These are phyloP conservation scores for Perca schrenkii DNA, from an alignment of 2,113 vertebrate genomes.

Conservation along the genomic window DNA sequence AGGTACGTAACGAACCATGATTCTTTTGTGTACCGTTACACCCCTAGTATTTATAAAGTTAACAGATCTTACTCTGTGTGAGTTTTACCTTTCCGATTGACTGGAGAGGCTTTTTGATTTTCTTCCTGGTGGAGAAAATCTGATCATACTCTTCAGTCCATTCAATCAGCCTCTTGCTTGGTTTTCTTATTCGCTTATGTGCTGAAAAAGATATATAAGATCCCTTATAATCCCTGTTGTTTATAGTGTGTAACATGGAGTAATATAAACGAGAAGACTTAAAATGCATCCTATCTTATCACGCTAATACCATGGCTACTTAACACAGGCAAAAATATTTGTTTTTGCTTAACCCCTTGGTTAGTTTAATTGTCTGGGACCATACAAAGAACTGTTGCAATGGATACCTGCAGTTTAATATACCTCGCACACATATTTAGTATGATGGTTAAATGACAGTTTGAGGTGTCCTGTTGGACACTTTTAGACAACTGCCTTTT, in stretches of 20 bases:
- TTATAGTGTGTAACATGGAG: not conserved
- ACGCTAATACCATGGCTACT: not conserved
- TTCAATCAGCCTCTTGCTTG: constrained; percentile 95
- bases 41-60: not conserved
- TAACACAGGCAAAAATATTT: not conserved
- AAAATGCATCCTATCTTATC: not conserved
- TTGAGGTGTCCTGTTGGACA: no score
- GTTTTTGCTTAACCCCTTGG: not conserved
- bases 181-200: constrained; percentile 94
- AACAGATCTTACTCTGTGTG: constrained; percentile 51
- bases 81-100: constrained; percentile 87
- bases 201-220: constrained; percentile 74
- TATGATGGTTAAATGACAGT: no score
- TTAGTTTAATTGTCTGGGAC: not conserved
- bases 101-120: constrained; percentile 89
- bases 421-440: not conserved
- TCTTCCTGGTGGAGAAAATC: constrained; percentile 94
- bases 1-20: no score
- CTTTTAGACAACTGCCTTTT: no score
- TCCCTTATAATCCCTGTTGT: not conserved
- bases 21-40: no score
- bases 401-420: not conserved
- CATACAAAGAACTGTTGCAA: not conserved
- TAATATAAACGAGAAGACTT: not conserved
- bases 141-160: constrained; percentile 96